These are phyloP conservation scores for Euura saliciscinereae DNA, from an alignment of 1,140 invertebrate species.

Conservation along the genomic window DNA sequence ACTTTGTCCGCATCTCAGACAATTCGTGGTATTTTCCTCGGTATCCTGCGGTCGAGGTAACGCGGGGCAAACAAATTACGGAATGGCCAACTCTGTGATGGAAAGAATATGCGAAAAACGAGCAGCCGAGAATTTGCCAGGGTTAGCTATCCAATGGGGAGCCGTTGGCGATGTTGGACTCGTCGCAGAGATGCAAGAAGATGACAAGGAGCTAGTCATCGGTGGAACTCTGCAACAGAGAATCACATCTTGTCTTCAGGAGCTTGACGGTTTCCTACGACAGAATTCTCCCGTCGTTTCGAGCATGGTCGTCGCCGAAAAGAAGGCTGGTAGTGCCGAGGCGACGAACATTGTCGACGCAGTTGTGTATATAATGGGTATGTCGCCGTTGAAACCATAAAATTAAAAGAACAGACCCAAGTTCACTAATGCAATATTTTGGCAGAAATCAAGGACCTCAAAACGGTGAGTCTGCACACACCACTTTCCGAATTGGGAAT, in stretches of 20 bases:
- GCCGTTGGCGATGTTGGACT: conserved; percentile 74
- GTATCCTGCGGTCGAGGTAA: conserved; percentile 89
- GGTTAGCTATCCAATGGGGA: conserved; percentile 71
- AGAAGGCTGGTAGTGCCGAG: conserved; percentile 62
- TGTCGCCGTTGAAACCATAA: too few species aligned
- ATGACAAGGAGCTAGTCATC: conserved; percentile 76
- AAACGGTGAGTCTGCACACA: too few species aligned
- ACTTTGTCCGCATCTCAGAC: conserved; percentile 63
- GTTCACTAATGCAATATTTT: too few species aligned
- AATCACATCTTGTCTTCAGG: conserved; percentile 77
- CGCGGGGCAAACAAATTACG: conserved; percentile 89
- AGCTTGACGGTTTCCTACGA: conserved; percentile 73
- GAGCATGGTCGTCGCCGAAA: conserved; percentile 81
- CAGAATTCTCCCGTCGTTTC: conserved; percentile 70
- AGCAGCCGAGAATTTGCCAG: conserved; percentile 65
- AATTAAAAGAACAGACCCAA: too few species aligned
- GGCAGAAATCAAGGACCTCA: too few species aligned
- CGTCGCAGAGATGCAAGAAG: conserved; percentile 81
- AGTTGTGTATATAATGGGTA: conserved; percentile 71
- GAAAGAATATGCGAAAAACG: conserved; percentile 73
- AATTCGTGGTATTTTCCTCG: conserved; percentile 85
- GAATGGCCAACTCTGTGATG: conserved; percentile 76
- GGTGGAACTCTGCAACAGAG: conserved; percentile 85
- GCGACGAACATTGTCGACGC: conserved; percentile 68
- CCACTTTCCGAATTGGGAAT: too few species aligned